These are phyloP conservation scores for Drosophila meridiana DNA, from an alignment of 2,888 invertebrate species.

Conservation along the genomic window DNA sequence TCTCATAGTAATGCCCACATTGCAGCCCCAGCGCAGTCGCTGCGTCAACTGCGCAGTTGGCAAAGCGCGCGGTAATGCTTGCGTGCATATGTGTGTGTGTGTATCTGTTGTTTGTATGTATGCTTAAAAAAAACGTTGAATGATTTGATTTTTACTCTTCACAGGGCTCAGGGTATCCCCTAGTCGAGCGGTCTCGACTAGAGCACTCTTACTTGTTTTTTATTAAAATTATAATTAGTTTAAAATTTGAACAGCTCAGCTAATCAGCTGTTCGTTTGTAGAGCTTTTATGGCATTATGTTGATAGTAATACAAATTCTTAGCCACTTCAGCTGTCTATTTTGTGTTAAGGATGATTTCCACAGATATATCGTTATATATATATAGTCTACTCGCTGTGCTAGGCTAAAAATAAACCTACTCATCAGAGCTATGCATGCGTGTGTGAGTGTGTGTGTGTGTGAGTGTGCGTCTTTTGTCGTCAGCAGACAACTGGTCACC, in stretches of 20 bases:
- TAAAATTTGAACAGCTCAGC: neutral
- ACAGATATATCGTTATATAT: neutral
- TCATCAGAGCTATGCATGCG: slow-evolving; percentile 12
- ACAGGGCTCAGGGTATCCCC: no score
- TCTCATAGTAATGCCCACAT: no score
- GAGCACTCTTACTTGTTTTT: no score
- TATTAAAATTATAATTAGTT: neutral
- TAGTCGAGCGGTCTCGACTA: no score
- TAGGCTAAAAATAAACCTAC: slow-evolving; percentile 63
- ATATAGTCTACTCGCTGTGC: slow-evolving; percentile 18
- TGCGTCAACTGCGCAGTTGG: no score
- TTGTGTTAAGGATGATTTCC: slow-evolving; percentile 1
- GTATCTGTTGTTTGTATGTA: no score
- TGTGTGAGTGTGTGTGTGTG: slow-evolving; percentile 4
- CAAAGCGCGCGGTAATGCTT: no score
- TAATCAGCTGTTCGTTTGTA: neutral
- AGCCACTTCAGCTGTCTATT: slow-evolving; percentile 12
- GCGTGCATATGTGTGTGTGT: no score
- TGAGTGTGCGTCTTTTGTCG: slow-evolving; percentile 37
- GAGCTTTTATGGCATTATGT: neutral
- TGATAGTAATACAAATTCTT: slow-evolving; percentile 1
- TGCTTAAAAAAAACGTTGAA: no score
- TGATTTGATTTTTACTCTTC: no score
- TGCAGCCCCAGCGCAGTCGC: no score
- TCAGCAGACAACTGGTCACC: slow-evolving; percentile 78